phyloP scores from a whole-genome alignment of 2,888 invertebrate genomes.

The Philereme vetulata region DNA sequence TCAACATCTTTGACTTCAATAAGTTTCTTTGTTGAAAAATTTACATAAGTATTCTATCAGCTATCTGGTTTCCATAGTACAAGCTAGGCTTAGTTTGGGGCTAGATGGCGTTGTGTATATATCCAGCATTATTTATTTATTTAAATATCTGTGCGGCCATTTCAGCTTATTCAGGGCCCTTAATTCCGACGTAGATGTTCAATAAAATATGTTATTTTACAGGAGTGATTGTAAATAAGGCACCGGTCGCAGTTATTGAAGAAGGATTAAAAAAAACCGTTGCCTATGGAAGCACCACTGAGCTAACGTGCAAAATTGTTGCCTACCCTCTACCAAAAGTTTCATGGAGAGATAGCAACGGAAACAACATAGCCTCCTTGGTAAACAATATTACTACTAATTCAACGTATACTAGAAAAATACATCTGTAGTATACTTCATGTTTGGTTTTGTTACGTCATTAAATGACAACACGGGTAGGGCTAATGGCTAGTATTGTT shows the following conservation, averaged over 20 bases:
- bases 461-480: too few relatives aligned
- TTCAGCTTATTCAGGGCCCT: too few relatives aligned
- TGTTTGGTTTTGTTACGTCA: background rate
- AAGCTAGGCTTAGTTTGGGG: too few relatives aligned
- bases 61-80: too few relatives aligned
- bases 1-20: too few relatives aligned
- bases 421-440: background rate
- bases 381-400: conserved; percentile 1
- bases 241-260: conserved; percentile 13
- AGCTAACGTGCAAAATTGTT: conserved; percentile 17
- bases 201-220: background rate
- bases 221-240: conserved; percentile 21
- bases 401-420: background rate
- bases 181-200: too few relatives aligned
- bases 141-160: too few relatives aligned
- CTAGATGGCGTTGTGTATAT: too few relatives aligned
- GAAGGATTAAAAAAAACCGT: conserved; percentile 10
- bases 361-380: conserved; percentile 8
- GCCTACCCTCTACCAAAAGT: conserved; percentile 23
- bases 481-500: too few relatives aligned
- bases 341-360: conserved; percentile 21
- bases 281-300: conserved; percentile 15
- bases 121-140: too few relatives aligned
- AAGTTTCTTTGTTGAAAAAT: too few relatives aligned
- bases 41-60: too few relatives aligned